These are phyloP conservation scores for Triplophysa yarkandensis DNA, from an alignment of 2,797 vertebrate species.

Conservation along the genomic window DNA sequence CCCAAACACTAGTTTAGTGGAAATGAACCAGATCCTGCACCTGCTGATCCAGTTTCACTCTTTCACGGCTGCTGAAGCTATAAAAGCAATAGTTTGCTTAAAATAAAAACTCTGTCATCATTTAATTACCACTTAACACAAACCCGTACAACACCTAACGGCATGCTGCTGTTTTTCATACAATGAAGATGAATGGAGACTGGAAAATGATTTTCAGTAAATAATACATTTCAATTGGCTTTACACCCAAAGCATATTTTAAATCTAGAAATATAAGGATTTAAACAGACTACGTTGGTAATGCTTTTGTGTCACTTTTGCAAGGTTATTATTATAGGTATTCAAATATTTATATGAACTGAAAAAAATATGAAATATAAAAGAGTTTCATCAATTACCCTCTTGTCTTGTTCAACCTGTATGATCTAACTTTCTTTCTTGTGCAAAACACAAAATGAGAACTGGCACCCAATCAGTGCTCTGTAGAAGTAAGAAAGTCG, in stretches of 20 bases:
- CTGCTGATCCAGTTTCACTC: constrained; percentile 33
- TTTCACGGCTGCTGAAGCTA: constrained; percentile 18
- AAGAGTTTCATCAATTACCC: too few species aligned
- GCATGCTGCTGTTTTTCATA: not conserved
- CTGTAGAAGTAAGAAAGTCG: too few species aligned
- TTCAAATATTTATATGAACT: too few species aligned
- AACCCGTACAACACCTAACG: not conserved
- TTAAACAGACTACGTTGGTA: not conserved
- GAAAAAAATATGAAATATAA: too few species aligned
- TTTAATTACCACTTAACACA: constrained; percentile 1
- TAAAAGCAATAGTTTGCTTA: not conserved
- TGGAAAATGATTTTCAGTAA: not conserved
- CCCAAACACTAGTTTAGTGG: not conserved
- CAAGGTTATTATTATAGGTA: too few species aligned
- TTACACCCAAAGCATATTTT: not conserved
- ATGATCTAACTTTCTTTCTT: too few species aligned
- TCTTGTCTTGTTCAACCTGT: too few species aligned
- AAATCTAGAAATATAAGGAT: not conserved
- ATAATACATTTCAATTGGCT: not conserved
- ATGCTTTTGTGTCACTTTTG: too few species aligned
- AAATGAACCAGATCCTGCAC: constrained; percentile 27
- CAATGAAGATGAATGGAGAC: not conserved
- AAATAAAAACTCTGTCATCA: not conserved
- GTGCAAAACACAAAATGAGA: too few species aligned
- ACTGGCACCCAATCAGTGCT: too few species aligned